Evolutionary conservation across 2,113 vertebrate genomes (phyloP).

Genomic region (Podocnemis expansa): DNA sequence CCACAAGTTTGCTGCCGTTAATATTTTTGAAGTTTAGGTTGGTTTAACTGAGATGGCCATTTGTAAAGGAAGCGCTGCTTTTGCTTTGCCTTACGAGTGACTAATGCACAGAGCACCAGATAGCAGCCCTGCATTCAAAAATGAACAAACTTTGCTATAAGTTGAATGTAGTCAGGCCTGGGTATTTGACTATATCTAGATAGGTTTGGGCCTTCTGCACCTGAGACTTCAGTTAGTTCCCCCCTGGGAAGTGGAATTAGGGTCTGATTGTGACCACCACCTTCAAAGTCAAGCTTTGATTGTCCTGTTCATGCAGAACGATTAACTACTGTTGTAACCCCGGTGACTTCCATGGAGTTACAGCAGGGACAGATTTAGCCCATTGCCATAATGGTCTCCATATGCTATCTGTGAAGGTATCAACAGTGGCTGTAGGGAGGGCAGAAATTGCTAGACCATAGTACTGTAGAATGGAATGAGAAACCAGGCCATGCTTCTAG

Average conservation of each 20-base stretch:
- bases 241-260: not conserved
- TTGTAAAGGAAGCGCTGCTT: not conserved
- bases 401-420: accelerated
- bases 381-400: accelerated
- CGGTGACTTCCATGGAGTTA: accelerated
- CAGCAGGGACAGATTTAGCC: not conserved
- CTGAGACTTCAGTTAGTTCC: not conserved
- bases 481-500: accelerated
- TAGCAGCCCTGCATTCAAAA: not conserved
- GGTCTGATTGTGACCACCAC: not conserved
- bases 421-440: not conserved
- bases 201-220: not conserved
- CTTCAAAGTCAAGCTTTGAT: not conserved
- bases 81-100: not conserved
- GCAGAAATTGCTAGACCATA: not conserved
- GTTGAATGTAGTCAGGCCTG: not conserved
- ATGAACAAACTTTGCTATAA: not conserved
- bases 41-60: not conserved
- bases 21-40: not conserved
- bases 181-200: not conserved
- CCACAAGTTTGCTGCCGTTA: not conserved
- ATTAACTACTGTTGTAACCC: not conserved
- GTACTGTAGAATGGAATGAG: accelerated
- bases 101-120: not conserved
- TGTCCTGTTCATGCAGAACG: accelerated